These are phyloP conservation scores for Bubo blakistoni DNA, from an alignment of 2,113 vertebrate species.

Conservation along the genomic window DNA sequence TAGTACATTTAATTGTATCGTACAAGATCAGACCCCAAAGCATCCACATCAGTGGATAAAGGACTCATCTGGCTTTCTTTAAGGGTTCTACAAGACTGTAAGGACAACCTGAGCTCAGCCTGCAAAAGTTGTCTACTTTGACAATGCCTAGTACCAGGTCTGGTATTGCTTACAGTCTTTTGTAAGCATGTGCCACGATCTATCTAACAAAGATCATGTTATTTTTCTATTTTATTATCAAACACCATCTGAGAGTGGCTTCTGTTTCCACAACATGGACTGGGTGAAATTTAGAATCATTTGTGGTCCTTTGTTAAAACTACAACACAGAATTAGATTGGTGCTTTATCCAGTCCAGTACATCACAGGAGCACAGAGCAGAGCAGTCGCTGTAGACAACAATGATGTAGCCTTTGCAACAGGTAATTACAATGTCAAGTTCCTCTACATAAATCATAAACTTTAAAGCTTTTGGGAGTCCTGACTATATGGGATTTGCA, in stretches of 20 bases:
- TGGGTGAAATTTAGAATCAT: background rate
- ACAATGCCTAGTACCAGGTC: background rate
- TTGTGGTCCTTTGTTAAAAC: background rate
- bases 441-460: background rate
- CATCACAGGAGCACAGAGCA: background rate
- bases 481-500: background rate
- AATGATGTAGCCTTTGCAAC: background rate
- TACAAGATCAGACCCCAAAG: background rate
- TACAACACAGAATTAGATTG: background rate
- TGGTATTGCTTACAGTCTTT: no score
- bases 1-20: background rate
- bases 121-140: background rate
- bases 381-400: background rate
- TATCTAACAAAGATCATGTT: background rate
- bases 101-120: background rate
- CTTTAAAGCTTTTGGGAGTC: background rate
- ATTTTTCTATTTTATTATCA: background rate
- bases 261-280: background rate
- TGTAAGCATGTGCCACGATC: background rate
- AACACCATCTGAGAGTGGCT: background rate
- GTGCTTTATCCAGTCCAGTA: background rate
- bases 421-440: background rate
- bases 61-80: background rate
- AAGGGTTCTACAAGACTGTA: background rate
- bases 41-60: background rate